Evolutionary conservation across 1,140 invertebrate genomes (phyloP).

Genomic region (Sarcophaga bullata): DNA sequence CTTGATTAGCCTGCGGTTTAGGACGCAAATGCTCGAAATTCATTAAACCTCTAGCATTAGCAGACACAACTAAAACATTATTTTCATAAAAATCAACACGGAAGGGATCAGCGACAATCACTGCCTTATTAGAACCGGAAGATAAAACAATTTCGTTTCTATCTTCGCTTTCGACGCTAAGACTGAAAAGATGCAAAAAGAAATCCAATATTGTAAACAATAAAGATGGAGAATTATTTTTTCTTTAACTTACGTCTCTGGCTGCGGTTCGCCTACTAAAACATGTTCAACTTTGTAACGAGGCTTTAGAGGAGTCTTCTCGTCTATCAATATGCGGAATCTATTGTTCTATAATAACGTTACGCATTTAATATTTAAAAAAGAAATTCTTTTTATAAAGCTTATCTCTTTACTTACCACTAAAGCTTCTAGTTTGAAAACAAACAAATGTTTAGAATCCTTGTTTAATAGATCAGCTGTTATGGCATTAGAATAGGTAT

Average conservation of each 20-base stretch:
- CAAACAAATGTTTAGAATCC: conserved; percentile 72
- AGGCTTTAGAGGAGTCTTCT: conserved; percentile 80
- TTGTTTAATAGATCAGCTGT: conserved; percentile 79
- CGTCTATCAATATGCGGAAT: conserved; percentile 86
- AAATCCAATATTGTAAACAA: background rate
- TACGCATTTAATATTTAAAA: background rate
- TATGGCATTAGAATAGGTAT: conserved; percentile 73
- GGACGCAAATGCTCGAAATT: conserved; percentile 89
- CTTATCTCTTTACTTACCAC: conserved; percentile 56
- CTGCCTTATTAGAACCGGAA: conserved; percentile 75
- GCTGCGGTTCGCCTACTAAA: conserved; percentile 77
- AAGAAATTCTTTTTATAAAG: background rate
- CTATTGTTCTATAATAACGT: conserved; percentile 72
- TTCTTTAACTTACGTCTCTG: conserved; percentile 71
- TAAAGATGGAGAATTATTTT: background rate
- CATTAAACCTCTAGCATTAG: conserved; percentile 90
- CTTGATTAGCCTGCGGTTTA: conserved; percentile 67
- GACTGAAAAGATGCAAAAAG: conserved; percentile 41
- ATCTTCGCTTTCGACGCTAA: conserved; percentile 54
- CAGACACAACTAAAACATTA: conserved; percentile 79
- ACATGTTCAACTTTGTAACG: conserved; percentile 84
- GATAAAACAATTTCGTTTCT: conserved; percentile 66
- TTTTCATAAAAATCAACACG: conserved; percentile 84
- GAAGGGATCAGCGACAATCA: conserved; percentile 81
- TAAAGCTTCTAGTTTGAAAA: conserved; percentile 78